Percentiles rank a stretch among this genome's conserved stretches.
These are phyloP conservation scores for Ochlodes sylvanus DNA, from an alignment of 2,888 invertebrate genomes.

Conservation along the genomic window DNA sequence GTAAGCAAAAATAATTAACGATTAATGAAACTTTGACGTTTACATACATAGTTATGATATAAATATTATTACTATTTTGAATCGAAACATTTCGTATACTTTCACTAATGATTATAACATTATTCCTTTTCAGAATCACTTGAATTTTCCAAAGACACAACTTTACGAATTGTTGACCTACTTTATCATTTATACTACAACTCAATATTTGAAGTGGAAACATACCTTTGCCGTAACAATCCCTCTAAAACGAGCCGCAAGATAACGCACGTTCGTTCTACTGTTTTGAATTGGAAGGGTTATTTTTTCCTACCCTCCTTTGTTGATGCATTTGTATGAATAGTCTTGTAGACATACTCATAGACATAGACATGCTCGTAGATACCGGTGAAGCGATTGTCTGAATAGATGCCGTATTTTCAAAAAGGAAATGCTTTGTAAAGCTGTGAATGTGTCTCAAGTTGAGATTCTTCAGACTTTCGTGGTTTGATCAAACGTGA, in stretches of 20 bases:
- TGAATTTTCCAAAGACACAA: too few relatives aligned
- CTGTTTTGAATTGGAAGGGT: constrained; percentile 36
- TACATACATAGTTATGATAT: too few relatives aligned
- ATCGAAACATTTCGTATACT: too few relatives aligned
- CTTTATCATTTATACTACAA: not conserved
- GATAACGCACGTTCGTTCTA: constrained; percentile 36
- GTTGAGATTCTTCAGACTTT: not conserved
- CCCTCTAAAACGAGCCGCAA: constrained; percentile 33
- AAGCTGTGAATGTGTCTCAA: constrained; percentile 7
- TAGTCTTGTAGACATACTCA: constrained; percentile 3
- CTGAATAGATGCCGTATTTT: not conserved
- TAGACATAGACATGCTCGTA: too few relatives aligned
- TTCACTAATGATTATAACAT: too few relatives aligned
- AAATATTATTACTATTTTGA: too few relatives aligned
- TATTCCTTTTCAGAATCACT: too few relatives aligned
- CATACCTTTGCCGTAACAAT: constrained; percentile 29
- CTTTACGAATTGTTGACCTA: not conserved
- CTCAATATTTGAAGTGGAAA: constrained; percentile 36
- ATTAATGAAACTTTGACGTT: too few relatives aligned
- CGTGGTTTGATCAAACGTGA: not conserved
- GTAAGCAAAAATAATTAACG: too few relatives aligned
- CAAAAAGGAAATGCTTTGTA: constrained; percentile 7
- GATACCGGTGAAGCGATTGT: not conserved
- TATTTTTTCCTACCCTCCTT: constrained; percentile 20
- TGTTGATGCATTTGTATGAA: constrained; percentile 33